A percentile compares a stretch with the other conserved stretches of the same genome.
These are phyloP conservation scores for Odontomachus brunneus DNA, from an alignment of 1,140 invertebrate species.

Conservation along the genomic window DNA sequence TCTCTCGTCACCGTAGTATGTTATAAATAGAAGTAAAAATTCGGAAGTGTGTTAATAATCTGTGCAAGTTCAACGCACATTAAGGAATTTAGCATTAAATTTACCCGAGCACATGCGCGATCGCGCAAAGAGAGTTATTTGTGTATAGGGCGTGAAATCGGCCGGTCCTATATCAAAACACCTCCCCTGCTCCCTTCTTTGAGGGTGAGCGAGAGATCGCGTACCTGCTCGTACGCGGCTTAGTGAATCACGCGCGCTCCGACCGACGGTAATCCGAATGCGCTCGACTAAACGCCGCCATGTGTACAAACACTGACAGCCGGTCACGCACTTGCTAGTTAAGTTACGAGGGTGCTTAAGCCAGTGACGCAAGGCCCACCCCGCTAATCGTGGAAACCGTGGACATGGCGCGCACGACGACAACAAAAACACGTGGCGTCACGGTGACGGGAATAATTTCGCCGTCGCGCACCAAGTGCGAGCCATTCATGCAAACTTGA, in stretches of 20 bases:
- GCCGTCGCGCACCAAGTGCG: neutral
- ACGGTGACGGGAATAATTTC: conserved; percentile 34
- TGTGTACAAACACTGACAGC: conserved; percentile 78
- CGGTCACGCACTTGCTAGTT: conserved; percentile 75
- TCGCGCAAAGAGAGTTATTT: conserved; percentile 9
- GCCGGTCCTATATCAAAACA: conserved; percentile 45
- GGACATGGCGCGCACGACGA: conserved; percentile 27
- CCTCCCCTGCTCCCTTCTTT: conserved; percentile 8
- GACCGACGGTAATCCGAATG: conserved; percentile 65
- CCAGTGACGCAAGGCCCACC: conserved; percentile 54
- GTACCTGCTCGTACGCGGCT: conserved; percentile 47
- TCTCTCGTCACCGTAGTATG: too few relatives aligned
- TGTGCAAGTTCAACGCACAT: too few relatives aligned
- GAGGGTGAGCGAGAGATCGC: conserved; percentile 7
- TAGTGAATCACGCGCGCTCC: conserved; percentile 65
- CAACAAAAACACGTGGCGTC: conserved; percentile 49
- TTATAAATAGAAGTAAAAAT: too few relatives aligned
- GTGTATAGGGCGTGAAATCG: conserved; percentile 39
- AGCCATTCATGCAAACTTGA: neutral
- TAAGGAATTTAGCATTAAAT: too few relatives aligned
- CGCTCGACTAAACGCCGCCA: conserved; percentile 75
- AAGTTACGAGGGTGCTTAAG: conserved; percentile 60
- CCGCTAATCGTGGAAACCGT: conserved; percentile 49
- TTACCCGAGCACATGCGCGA: too few relatives aligned
- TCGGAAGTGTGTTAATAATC: too few relatives aligned